Base-by-base conservation (phyloP, 2,797 vertebrate species). In the Macropus fuliginosus region DNA sequence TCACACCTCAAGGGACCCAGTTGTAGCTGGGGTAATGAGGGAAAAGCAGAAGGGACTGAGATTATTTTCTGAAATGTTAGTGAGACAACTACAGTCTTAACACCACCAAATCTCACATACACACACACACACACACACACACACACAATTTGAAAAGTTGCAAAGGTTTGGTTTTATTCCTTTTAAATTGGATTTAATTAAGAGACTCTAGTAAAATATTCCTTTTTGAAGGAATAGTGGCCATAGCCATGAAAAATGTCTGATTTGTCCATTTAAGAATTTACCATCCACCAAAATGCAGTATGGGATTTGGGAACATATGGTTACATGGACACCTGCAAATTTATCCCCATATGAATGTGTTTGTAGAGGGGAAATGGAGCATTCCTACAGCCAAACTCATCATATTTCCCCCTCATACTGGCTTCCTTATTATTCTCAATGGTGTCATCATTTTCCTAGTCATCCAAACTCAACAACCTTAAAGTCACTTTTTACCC, bases 201-300 rank as follows among this genome's bases (percentile, higher is more conserved):
- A 98, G 98, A 98, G 97, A 98, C 95, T 97, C 92, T 97, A 98
- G 97, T 97, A 54, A 95, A 95, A 98, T 96, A 95, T 98, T 98
- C 81, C 98, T 98, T 98, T 87, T 98, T 98, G 98, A 98, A 97
- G 97, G 95, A 94, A n/a, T 93, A 94, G 93, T 96, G 97, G 95
- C 97, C 96, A 55, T 95, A 97, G 94, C 74, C 91, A 98, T 96
- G 94, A 98, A 98, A 98, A 95, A 96, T 92, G 95, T 96, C 97
- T 98, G 97, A 92, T 97, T 98, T 98, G 40, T 97, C 98, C 97
- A 96, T 97, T 97, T 97, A 27, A 98, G 98, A 98, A 95, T 96
- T 94, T 93, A 97, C 96, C 97, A 96, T 97, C 92, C 96, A 96
- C 98, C 97, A 97, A 96, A 98, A 97, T 96, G 95, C 95, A 93